These are phyloP conservation scores for Drosophila triauraria DNA, from an alignment of 1,140 invertebrate species.

Conservation along the genomic window DNA sequence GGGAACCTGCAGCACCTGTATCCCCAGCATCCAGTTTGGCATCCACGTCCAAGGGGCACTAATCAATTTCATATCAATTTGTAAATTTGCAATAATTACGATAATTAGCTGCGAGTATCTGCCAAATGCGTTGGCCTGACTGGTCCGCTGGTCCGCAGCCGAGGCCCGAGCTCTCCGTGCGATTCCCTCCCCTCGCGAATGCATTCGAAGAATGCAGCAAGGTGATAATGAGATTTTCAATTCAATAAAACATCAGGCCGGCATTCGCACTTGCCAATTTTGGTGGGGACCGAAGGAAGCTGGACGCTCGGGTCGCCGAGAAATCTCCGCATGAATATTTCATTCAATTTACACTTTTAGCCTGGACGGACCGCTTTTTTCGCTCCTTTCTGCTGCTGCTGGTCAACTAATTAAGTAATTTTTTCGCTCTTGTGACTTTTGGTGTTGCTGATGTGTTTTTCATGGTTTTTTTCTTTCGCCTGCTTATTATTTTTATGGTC, in stretches of 20 bases:
- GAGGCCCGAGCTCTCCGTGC: slow-evolving; percentile 9
- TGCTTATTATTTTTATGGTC: slow-evolving; percentile 63
- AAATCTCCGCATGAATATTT: slow-evolving; percentile 81
- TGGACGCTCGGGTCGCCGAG: slow-evolving; percentile 28
- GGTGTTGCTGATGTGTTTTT: slow-evolving; percentile 54
- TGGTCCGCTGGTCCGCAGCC: slow-evolving; percentile 39
- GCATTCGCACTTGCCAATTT: slow-evolving; percentile 71
- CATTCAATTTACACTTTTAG: slow-evolving; percentile 80
- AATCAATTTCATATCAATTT: slow-evolving; percentile 85
- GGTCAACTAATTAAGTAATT: slow-evolving; percentile 79
- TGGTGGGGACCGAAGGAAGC: slow-evolving; percentile 30
- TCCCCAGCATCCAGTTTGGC: slow-evolving; percentile 22
- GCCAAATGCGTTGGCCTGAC: slow-evolving; percentile 57
- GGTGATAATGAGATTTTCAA: slow-evolving; percentile 83
- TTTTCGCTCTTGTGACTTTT: slow-evolving; percentile 52
- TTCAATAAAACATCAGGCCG: slow-evolving; percentile 73
- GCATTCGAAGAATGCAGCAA: slow-evolving; percentile 79
- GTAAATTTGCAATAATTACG: slow-evolving; percentile 85
- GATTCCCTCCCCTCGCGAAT: slow-evolving; percentile 41
- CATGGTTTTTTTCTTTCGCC: slow-evolving; percentile 19
- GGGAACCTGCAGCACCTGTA: slow-evolving; percentile 42
- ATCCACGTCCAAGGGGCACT: slow-evolving; percentile 60
- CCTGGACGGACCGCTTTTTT: slow-evolving; percentile 27
- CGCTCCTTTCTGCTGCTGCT: slow-evolving; percentile 13
- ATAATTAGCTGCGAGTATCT: slow-evolving; percentile 83